Evolutionary conservation across 2,888 invertebrate species (phyloP).

Genomic region (Argyresthia goedartella): DNA sequence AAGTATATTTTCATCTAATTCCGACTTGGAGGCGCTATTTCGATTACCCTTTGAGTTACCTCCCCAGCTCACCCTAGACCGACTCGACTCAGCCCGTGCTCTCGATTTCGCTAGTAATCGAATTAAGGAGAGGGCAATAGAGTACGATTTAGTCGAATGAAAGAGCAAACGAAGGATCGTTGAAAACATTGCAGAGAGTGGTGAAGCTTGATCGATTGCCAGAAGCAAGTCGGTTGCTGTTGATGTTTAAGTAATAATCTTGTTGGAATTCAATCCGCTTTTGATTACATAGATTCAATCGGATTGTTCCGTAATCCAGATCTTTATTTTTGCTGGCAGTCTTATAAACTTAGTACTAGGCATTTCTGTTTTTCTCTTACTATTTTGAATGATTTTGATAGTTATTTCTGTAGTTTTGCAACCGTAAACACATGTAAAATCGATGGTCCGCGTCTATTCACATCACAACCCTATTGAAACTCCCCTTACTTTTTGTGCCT

Average conservation of each 20-base stretch:
- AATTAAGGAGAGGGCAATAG: slow-evolving; percentile 33
- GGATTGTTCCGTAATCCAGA: no score
- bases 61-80: slow-evolving; percentile 22
- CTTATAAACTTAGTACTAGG: no score
- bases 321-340: no score
- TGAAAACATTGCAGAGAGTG: slow-evolving; percentile 20
- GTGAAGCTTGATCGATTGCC: slow-evolving; percentile 27
- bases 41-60: slow-evolving; percentile 44
- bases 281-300: no score
- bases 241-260: no score
- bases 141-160: slow-evolving; percentile 29
- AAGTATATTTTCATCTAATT: slow-evolving; percentile 31
- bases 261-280: no score
- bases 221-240: no score
- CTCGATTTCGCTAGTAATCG: slow-evolving; percentile 34
- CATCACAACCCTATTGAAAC: no score
- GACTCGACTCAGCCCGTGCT: slow-evolving; percentile 26
- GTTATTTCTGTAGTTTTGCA: not conserved
- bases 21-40: slow-evolving; percentile 32
- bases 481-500: no score
- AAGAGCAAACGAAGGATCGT: slow-evolving; percentile 31
- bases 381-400: not conserved
- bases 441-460: not conserved
- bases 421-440: not conserved
- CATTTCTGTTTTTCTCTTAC: no score